Percentiles rank a stretch among this genome's conserved stretches.
These are phyloP conservation scores for Montipora capricornis DNA, from an alignment of 64 coral and sea anemone genomes.

Conservation along the genomic window DNA sequence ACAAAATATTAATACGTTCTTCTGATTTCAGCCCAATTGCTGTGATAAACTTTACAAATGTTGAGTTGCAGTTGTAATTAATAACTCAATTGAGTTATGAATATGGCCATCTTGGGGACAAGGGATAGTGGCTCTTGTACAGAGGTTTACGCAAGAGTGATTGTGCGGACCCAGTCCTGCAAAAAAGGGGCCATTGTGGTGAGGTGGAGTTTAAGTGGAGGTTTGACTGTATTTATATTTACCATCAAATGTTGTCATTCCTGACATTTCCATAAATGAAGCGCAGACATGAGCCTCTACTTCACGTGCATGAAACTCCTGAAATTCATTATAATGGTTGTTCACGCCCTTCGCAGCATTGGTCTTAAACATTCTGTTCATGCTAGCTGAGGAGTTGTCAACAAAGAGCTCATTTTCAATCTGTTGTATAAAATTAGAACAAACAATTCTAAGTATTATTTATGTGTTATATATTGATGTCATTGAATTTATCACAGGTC, in stretches of 20 bases:
- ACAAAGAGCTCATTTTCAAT: not conserved
- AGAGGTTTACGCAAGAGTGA: not conserved
- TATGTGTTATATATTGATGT: slow-evolving; percentile 9
- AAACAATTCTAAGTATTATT: not conserved
- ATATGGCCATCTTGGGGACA: slow-evolving; percentile 4
- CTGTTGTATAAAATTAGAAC: slow-evolving; percentile 8
- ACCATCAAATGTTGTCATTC: slow-evolving; percentile 48
- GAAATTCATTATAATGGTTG: slow-evolving; percentile 27
- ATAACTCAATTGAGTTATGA: not conserved
- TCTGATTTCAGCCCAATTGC: not conserved
- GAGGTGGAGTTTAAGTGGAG: not conserved
- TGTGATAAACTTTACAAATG: slow-evolving; percentile 13
- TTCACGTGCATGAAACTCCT: slow-evolving; percentile 9
- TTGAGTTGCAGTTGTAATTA: slow-evolving; percentile 8
- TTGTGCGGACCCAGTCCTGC: not conserved
- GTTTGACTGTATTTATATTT: not conserved
- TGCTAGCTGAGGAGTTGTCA: slow-evolving; percentile 23
- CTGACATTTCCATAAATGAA: slow-evolving; percentile 44
- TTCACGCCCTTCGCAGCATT: slow-evolving; percentile 8
- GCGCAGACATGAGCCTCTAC: slow-evolving; percentile 31
- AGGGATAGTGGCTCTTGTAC: not conserved
- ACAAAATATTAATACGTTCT: slow-evolving; percentile 2
- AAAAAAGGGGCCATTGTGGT: not conserved
- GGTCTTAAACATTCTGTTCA: slow-evolving; percentile 31
- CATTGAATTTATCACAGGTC: not conserved